phyloP scores from a whole-genome alignment of 2,797 vertebrate genomes.

The Oryzias dopingdopingensis region DNA sequence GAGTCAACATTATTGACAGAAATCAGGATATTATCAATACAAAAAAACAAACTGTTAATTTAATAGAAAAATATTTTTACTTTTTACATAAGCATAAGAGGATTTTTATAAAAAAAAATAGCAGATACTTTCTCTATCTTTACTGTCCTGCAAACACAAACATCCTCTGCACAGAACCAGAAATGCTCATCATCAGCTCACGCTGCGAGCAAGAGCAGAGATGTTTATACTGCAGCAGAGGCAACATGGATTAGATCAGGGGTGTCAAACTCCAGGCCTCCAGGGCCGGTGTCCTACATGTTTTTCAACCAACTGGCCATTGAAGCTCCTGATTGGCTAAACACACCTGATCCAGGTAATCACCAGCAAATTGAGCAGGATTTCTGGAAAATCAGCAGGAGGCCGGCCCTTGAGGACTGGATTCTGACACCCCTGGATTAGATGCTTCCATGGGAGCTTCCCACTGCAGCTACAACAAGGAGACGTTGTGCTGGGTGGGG shows the following conservation, averaged over 20 bases:
- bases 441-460: constrained; percentile 24
- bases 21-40: no score
- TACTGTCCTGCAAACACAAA: constrained; percentile 6
- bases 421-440: no score
- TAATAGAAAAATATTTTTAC: constrained; percentile 16
- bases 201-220: background rate
- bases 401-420: no score
- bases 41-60: background rate
- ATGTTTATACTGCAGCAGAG: constrained; percentile 12
- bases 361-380: no score
- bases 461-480: constrained; percentile 24
- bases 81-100: constrained; percentile 19
- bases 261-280: no score
- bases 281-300: no score
- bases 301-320: no score
- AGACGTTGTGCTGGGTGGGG: constrained; percentile 24
- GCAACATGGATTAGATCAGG: background rate
- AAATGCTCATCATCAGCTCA: constrained; percentile 19
- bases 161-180: constrained; percentile 5
- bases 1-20: no score
- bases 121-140: constrained; percentile 9
- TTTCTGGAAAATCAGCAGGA: no score
- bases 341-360: no score
- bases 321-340: no score
- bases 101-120: constrained; percentile 4